Percentiles rank a stretch among this genome's conserved stretches.
Evolutionary conservation across 2,113 vertebrate genomes (phyloP).

Genomic region (Pao palembangensis): DNA sequence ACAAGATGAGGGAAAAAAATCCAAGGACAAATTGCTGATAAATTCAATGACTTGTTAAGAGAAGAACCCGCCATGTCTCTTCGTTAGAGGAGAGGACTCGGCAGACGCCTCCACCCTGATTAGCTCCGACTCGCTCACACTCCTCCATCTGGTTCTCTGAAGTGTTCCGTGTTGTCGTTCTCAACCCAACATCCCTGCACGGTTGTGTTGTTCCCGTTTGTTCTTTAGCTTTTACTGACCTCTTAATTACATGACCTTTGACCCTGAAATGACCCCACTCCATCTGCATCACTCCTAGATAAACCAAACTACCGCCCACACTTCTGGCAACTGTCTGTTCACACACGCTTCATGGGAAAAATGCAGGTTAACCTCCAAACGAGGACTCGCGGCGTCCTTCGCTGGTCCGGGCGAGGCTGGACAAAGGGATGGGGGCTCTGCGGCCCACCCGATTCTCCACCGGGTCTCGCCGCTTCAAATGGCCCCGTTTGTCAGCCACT

Average conservation of each 20-base stretch:
- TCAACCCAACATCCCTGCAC: too few species aligned
- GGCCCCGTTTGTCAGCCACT: slow-evolving; percentile 38
- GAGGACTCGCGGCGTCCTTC: neutral
- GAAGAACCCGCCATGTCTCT: slow-evolving; percentile 22
- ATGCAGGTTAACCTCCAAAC: too few species aligned
- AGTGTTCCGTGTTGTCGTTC: neutral
- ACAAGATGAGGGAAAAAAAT: neutral
- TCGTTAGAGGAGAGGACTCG: slow-evolving; percentile 21
- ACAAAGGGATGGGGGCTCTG: slow-evolving; percentile 5
- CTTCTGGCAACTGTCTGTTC: too few species aligned
- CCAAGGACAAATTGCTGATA: slow-evolving; percentile 29
- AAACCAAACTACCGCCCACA: too few species aligned
- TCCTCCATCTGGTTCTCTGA: neutral
- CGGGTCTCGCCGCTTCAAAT: slow-evolving; percentile 23
- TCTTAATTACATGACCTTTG: too few species aligned
- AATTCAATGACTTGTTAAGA: slow-evolving; percentile 20
- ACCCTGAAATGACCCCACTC: too few species aligned
- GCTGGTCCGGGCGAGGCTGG: neutral
- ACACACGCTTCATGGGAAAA: too few species aligned
- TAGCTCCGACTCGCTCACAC: slow-evolving; percentile 2
- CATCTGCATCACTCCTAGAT: too few species aligned
- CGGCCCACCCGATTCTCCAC: slow-evolving; percentile 26
- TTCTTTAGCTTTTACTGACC: too few species aligned
- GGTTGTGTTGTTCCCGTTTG: too few species aligned
- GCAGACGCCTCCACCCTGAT: slow-evolving; percentile 28